Base-by-base conservation (phyloP, 2,797 vertebrate genomes). In the Lindbergichthys nudifrons region DNA sequence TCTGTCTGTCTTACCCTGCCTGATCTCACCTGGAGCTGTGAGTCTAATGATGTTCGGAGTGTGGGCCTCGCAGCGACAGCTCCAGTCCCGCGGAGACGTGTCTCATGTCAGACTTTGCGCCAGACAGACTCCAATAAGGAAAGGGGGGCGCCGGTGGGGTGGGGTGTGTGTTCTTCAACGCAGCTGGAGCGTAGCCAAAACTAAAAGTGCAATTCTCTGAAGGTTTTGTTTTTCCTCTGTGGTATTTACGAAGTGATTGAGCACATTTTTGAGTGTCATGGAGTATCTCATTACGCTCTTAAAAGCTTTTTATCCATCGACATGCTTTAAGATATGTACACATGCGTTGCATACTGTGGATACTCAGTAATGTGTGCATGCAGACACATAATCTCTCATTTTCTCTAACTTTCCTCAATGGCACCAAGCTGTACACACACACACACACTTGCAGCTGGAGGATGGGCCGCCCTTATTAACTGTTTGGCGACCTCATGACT, bases 401-500 rank as follows among this genome's bases (percentile, higher is more conserved):
- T 85, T 81, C 73, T 77, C 71, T 61, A 73, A 50, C 77, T 81
- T 81, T 77, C 63, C 72, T 79, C 39, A 41, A 74, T 23, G 52
- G 59, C 69, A 72, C 60, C 59, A 59, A 81, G 77, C 68, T 78
- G 54, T 41, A 75, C 83, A 77, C 60, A 43, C 72, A 62, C 75
- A 73, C 69, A 81, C 56, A 59, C 60, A 60, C 75, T 79, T 84
- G 75, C 85, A 88, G 83, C 85, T 88, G 88, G 78, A 90, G 80
- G 88, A 87, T 86, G 74, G 81, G 78, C 85, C 63, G 54, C 82
- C 82, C 59, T 92, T 91, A 91, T 92, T 91, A 93, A 89, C 92
- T 92, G 87, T 92, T 92, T 89, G 84, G 83, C 77, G 83, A 94
- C 91, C 88, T 92, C 90, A 92, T 93, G 93, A 93, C 93, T 94